Evolutionary conservation across 2,113 vertebrate species (phyloP).

Genomic region (Cyprinodon variegatus): DNA sequence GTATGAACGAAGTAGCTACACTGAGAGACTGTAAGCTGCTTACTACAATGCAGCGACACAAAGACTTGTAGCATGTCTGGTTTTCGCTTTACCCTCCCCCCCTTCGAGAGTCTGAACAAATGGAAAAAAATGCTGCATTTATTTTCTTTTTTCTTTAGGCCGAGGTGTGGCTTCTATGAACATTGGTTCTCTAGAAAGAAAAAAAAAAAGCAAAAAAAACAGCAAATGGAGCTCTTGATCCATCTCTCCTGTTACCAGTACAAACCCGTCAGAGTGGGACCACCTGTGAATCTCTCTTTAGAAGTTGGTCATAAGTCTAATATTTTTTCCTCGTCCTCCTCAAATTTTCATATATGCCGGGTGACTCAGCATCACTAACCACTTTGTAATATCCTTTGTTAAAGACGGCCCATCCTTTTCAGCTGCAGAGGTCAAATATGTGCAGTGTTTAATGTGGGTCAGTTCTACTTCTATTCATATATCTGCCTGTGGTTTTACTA

Average conservation of each 20-base stretch:
- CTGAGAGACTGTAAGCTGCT: constrained; percentile 69
- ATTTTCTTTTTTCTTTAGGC: not conserved
- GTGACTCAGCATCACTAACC: constrained; percentile 12
- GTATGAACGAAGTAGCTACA: constrained; percentile 25
- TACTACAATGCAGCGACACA: constrained; percentile 61
- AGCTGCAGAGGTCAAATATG: constrained; percentile 37
- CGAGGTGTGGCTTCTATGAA: constrained; percentile 8
- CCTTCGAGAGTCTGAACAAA: constrained; percentile 30
- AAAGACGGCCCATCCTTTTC: constrained; percentile 20
- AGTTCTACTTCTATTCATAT: constrained; percentile 8
- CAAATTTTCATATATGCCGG: constrained; percentile 11
- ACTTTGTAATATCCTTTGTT: constrained; percentile 15
- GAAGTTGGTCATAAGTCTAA: constrained; percentile 34
- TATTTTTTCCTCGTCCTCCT: constrained; percentile 38
- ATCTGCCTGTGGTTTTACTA: constrained; percentile 18
- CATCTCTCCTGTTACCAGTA: constrained; percentile 12
- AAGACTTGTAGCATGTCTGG: constrained; percentile 51
- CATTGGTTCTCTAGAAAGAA: constrained; percentile 2
- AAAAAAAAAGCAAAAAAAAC: not conserved
- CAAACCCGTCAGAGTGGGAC: constrained; percentile 8
- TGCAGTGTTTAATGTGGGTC: constrained; percentile 30
- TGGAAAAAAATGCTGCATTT: constrained; percentile 28
- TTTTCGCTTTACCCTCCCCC: constrained; percentile 32
- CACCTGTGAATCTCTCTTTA: constrained; percentile 4
- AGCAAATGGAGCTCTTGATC: constrained; percentile 30